Base-by-base conservation (phyloP, 2,888 invertebrate genomes). In the Hydroisotoma schaefferi region DNA sequence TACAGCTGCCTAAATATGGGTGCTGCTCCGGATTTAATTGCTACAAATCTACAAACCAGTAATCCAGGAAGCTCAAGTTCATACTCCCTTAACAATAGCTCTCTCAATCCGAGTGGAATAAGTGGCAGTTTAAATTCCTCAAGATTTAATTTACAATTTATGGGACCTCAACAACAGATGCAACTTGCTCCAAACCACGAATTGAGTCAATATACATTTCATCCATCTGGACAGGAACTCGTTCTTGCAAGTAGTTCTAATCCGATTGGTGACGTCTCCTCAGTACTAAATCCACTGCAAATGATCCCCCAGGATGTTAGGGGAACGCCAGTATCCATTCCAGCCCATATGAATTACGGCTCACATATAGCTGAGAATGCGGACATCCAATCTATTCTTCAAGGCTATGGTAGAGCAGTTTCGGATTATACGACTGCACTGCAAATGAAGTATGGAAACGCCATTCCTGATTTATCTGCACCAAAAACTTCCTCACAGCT, bases 371-470 rank as follows among this genome's bases (percentile, higher is more conserved):
- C 33, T 33, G 33, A 33, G 15, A 33, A 15, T 33, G 33, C 8
- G 15, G 33, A 33, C 8, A 33, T 33, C 8, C 33, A 33, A 10
- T 33, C 33, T 33, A 10, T 33, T 8, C 15, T 33, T 10, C 33
- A 25, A 28, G 46, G 72, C 48, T 37, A 61, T 63, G 49, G 80
- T 38, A 79, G 79, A 37, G 64, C 79, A 8, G 73, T 78, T 0
- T 78, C 80, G 47, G 78, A 79, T 0, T 77, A 78, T 59, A 77
- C 80, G 0, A 77, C 77, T 65, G 70, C 77, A 2, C 77, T 77
- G 68, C 67, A 75, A 0, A 76, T 75, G 8, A 47, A 47, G 22
- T 47, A 47, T 47, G 47, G 47, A 22, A 47, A 8, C 6, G 23
- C 26, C 6, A 47, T 47, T 23, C 47, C 47, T 8, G 25, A 43